phyloP scores from a whole-genome alignment of 2,113 vertebrate species.

The Sciurus niger region DNA sequence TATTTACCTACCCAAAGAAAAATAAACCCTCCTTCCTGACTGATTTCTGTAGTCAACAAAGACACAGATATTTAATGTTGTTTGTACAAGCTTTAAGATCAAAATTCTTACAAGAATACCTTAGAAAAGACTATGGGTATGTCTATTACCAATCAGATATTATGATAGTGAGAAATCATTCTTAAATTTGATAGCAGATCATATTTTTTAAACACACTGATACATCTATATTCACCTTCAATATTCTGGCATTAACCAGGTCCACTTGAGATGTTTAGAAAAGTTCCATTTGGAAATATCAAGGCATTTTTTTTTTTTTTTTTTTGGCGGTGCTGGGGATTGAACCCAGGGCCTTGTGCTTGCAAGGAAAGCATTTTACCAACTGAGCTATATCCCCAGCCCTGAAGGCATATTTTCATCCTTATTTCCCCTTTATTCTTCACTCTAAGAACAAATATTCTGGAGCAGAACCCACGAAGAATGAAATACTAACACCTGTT shows the following conservation, averaged over 20 bases:
- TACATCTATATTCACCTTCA: background rate
- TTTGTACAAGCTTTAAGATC: background rate
- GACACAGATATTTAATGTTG: background rate
- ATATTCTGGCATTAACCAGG: slow-evolving; percentile 1
- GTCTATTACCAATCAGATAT: slow-evolving; percentile 1
- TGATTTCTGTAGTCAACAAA: background rate
- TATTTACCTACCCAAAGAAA: slow-evolving; percentile 71
- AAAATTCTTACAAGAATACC: background rate
- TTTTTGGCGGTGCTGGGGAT: no score
- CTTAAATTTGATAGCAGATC: background rate
- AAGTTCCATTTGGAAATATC: slow-evolving; percentile 33
- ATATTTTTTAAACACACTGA: background rate
- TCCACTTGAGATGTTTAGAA: background rate
- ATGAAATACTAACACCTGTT: background rate
- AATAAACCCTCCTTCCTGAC: slow-evolving; percentile 42
- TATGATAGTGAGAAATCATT: slow-evolving; percentile 25
- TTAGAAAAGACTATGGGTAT: background rate
- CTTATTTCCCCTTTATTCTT: background rate
- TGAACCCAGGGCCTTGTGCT: no score
- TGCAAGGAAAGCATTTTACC: no score
- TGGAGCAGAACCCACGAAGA: background rate
- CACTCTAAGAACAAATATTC: slow-evolving; percentile 6
- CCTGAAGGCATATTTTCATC: background rate
- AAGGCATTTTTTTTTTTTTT: no score
- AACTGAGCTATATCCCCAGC: no score